These are phyloP conservation scores for Pelosia muscerda DNA, from an alignment of 2,888 invertebrate species.

Conservation along the genomic window DNA sequence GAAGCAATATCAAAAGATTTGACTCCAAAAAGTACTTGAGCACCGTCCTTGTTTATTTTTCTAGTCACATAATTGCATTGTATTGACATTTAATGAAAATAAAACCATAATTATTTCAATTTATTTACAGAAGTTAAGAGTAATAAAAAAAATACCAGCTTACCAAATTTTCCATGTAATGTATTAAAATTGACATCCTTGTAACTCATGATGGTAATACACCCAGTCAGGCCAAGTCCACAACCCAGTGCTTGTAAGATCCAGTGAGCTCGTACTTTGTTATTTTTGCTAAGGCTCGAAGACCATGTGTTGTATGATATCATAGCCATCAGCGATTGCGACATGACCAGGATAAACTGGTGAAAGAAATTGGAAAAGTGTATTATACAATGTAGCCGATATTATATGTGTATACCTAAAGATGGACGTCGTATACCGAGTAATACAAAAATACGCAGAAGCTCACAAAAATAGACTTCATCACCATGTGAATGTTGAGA, in stretches of 20 bases:
- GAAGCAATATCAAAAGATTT: too few species aligned
- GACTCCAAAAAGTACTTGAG: background rate
- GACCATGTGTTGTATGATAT: constrained; percentile 63
- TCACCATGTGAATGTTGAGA: too few species aligned
- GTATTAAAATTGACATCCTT: constrained; percentile 59
- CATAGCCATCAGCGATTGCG: constrained; percentile 62
- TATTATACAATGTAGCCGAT: too few species aligned
- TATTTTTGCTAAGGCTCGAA: constrained; percentile 49
- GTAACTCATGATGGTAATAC: constrained; percentile 56
- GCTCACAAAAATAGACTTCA: too few species aligned
- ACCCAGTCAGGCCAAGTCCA: constrained; percentile 61
- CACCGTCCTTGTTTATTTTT: background rate
- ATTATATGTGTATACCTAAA: too few species aligned
- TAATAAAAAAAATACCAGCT: constrained; percentile 1
- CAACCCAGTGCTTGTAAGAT: constrained; percentile 62
- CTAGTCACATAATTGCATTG: too few species aligned
- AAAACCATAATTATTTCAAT: background rate
- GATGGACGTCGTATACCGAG: too few species aligned
- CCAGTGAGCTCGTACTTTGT: constrained; percentile 63
- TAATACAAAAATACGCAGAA: too few species aligned
- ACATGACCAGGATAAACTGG: constrained; percentile 69
- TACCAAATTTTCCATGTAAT: constrained; percentile 64
- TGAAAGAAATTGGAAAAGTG: too few species aligned
- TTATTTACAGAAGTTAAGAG: too few species aligned
- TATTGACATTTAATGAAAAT: too few species aligned